Evolutionary conservation across 1,140 invertebrate species (phyloP), one percentile per base, ranked within the genome.

Genomic region (Piezodorus guildinii): DNA sequence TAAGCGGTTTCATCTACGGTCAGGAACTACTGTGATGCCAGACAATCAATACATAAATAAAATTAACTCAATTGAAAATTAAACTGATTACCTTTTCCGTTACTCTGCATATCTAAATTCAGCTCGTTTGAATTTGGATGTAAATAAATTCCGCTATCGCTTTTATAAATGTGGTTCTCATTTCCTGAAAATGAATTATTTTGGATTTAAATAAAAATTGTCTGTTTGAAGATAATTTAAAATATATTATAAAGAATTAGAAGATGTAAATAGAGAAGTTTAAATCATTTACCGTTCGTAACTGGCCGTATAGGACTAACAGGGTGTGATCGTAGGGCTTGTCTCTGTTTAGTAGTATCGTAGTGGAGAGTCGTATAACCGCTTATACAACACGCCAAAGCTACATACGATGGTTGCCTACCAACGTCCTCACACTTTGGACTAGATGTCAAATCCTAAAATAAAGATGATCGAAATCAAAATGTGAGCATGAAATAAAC

Each of bases 341-440:
- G 84, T 43, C 86, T 77, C 23, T 87, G 74, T 71, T 86, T 85
- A 1, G 85, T 86, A 1, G 85, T 86, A 79, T 92, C 92, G 64
- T 87, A 87, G 14, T 85, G 90, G 54, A 88, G 80, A 69, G 86
- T 87, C 0, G 86, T 88, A 73, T 94, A 94, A 12, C 91, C 91
- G 76, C 88, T 92, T 27, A 94, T 88, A 17, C 88, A 90, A 73
- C 91, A 92, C 59, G 91, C 89, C 60, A 94, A 76, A 71, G 86
- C 88, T 52, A 94, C 75, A 73, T 94, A 94, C 62, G 89, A 92
- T 0, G 90, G 91, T 70, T 83, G 78, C 66, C 78, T 79, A 8
- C 14, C 56, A 17, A 25, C 54, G 3, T 66, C 65, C 44, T 39
- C 34, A 10, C 34, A 39, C 34, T 39, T 39, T 39, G 34, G 34